Base-by-base conservation (phyloP, 2,113 vertebrate genomes). In the Syngnathoides biaculeatus region DNA sequence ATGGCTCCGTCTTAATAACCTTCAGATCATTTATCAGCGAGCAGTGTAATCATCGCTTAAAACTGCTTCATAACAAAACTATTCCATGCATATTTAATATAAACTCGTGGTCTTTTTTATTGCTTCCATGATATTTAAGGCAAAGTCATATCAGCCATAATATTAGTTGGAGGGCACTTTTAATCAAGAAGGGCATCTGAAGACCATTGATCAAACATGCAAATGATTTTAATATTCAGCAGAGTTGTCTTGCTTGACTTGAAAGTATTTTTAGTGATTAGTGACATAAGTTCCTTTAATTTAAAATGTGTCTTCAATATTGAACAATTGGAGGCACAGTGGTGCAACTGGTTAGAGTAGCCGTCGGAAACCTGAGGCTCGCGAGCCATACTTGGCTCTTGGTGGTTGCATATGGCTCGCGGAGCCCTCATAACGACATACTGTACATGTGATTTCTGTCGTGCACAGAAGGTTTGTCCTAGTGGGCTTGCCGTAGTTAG, bases 181-280 rank as follows among this genome's bases (percentile, higher is more conserved):
- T 72, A 78, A 90, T 90, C 64, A 87, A 69, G 72, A 75, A 73
- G 65, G 78, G 68, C 69, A 71, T 68, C 72, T 60, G 38, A 58
- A 82, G 75, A 86, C 75, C 43, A 57, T 83, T 77, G 69, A 83
- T 84, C 79, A 83, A 47, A 68, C 79, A 74, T 78, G 79, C 68
- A 82, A 79, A 88, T 87, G 76, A 40, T 52, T 60, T 79, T 73
- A 55, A 55, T 26, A 55, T 55, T 24, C 12, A 55, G 22, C 52
- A 35, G 58, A 72, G 83, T 78, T 82, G 71, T 42, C 71, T 72
- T 39, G 43, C 57, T 65, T 55, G 42, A 45, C 64, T 74, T 75
- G 57, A 65, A 71, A 19, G 38, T 17, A 57, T 57, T 38, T 38
- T 73, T 69, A 59, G 61, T 15, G 64, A 50, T 80, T 77, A 78